Evolutionary conservation across 23 tunicate genomes (phyloP), one percentile per base, ranked within the genome.

Genomic region (Halocynthia aurantium): DNA sequence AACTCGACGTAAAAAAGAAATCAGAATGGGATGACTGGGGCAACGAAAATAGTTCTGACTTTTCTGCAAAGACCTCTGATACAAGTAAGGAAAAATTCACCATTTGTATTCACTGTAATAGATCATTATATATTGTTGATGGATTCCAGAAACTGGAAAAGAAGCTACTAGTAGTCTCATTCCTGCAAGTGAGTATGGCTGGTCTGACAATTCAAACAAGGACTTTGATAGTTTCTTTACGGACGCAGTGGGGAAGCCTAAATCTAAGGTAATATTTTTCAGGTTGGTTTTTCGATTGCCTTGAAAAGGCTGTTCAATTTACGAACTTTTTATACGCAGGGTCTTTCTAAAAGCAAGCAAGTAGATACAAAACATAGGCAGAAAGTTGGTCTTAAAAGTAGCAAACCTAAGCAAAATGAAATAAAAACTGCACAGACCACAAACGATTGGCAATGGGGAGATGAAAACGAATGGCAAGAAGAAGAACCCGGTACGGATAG

Each of bases 181-280:
- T 13, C 87, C 86, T 7, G 81, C 90, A 22, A 90, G 97, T 66
- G 49, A 86, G 7, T 90, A 90, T 81, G 62, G 85, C 54, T 90
- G 90, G 97, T 78, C 84, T 6, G 52, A 78, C 19, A 84, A 72
- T 57, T 69, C 22, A 8, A 78, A 77, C 11, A 84, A 82, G 40
- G 72, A 77, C 44, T 60, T 52, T 8, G 97, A 85, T 55, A 70
- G 84, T 10, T 92, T 92, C 76, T 92, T 92, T 60, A 49, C 67
- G 8, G 83, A 78, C 10, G 73, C 86, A 56, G 61, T 71, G 22
- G 53, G 88, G 5, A 92, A 92, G 70, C 91, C 92, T 13, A 82
- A 31, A 31, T 31, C 84, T 60, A 90, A 85, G 84, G 85, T 81
- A 52, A 31, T 31, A 31, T 4, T n/a, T n/a, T n/a, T 31, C 1